phyloP scores from a whole-genome alignment of 2,797 vertebrate genomes.

The Centroberyx gerrardi region DNA sequence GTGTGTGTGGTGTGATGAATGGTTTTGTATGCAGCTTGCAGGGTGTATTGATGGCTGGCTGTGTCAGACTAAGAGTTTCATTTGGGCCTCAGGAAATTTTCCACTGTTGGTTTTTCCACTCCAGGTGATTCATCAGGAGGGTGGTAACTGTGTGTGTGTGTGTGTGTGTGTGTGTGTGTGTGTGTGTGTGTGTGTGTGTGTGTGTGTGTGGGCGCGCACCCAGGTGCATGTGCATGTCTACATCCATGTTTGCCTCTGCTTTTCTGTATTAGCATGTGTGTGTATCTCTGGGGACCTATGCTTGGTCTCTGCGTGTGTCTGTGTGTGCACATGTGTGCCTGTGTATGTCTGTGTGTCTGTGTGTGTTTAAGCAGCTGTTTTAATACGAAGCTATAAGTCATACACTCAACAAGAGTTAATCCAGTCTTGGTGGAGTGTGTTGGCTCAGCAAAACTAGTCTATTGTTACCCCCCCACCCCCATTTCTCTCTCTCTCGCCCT shows the following conservation, averaged over 20 bases:
- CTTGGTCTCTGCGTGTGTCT: constrained; percentile 24
- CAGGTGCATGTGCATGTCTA: background rate
- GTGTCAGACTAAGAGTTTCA: constrained; percentile 78
- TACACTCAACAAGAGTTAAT: constrained; percentile 75
- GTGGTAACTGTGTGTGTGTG: constrained; percentile 69
- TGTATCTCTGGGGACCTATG: constrained; percentile 22
- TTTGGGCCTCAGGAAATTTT: constrained; percentile 83
- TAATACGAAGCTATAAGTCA: constrained; percentile 71
- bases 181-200: constrained; percentile 44
- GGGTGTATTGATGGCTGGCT: constrained; percentile 70
- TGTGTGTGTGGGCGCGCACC: background rate
- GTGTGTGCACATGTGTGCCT: constrained; percentile 15
- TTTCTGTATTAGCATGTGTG: constrained; percentile 24
- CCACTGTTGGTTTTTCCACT: constrained; percentile 89
- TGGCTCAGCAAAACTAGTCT: constrained; percentile 56
- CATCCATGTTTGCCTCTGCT: background rate
- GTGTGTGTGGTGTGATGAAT: constrained; percentile 57
- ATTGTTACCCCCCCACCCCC: constrained; percentile 17
- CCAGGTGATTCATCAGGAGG: constrained; percentile 85
- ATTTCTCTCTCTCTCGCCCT: background rate
- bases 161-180: constrained; percentile 22
- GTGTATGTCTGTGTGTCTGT: constrained; percentile 48
- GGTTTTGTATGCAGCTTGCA: constrained; percentile 61
- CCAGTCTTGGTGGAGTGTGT: constrained; percentile 59
- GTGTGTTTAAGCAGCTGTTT: constrained; percentile 75